These are phyloP conservation scores for Ophiothrix spiculata DNA, from an alignment of 35 echinoderm and acorn worm species.

Conservation along the genomic window DNA sequence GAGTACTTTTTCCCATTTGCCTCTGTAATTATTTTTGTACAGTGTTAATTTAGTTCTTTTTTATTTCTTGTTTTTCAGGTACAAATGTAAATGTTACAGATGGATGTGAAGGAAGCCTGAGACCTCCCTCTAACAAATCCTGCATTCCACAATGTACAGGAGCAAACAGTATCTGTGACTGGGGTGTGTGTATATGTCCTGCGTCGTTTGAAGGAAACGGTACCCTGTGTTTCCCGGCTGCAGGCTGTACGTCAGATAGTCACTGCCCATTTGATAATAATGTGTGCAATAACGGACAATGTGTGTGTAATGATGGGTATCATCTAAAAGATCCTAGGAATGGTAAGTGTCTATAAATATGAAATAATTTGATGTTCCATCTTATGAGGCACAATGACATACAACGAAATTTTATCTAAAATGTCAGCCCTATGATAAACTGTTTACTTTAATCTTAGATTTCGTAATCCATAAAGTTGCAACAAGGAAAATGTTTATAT, in stretches of 20 bases:
- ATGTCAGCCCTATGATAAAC: too few relatives aligned
- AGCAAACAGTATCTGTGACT: slow-evolving; percentile 13
- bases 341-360: too few relatives aligned
- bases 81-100: slow-evolving; percentile 34
- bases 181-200: slow-evolving; percentile 50
- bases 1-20: too few relatives aligned
- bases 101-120: slow-evolving; percentile 27
- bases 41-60: too few relatives aligned
- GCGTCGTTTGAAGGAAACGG: slow-evolving; percentile 47
- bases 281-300: slow-evolving; percentile 22
- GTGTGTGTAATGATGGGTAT: neutral
- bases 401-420: too few relatives aligned
- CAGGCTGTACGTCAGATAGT: slow-evolving; percentile 32
- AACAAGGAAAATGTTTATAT: too few relatives aligned
- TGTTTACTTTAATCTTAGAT: too few relatives aligned
- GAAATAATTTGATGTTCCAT: too few relatives aligned
- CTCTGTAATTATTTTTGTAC: too few relatives aligned
- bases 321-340: neutral
- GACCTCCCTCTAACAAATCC: slow-evolving; percentile 31
- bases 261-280: slow-evolving; percentile 52
- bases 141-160: slow-evolving; percentile 39
- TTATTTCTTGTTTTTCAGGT: neutral
- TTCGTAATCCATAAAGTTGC: too few relatives aligned
- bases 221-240: slow-evolving; percentile 26
- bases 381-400: too few relatives aligned